Percentiles rank a stretch among this genome's conserved stretches.
These are phyloP conservation scores for Lepidurus arcticus DNA, from an alignment of 1,140 invertebrate species.

Conservation along the genomic window DNA sequence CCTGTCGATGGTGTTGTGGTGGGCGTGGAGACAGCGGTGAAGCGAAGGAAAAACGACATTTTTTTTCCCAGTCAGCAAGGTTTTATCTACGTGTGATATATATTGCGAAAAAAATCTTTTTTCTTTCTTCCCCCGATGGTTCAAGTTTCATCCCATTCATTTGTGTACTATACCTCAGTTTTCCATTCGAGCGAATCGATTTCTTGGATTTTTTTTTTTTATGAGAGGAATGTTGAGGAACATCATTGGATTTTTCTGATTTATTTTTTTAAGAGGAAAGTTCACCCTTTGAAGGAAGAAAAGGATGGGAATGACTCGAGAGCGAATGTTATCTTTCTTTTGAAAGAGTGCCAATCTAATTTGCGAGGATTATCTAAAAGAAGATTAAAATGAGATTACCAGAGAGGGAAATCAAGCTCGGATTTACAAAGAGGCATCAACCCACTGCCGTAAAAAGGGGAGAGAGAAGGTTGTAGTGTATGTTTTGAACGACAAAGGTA, in stretches of 20 bases:
- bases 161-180: constrained; percentile 6
- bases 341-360: not conserved
- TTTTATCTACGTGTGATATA: too few species aligned
- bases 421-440: not conserved
- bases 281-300: not conserved
- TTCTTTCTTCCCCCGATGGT: too few species aligned
- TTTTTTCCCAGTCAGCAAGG: not conserved
- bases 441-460: not conserved
- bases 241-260: too few species aligned
- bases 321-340: not conserved
- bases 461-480: not conserved
- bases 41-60: not conserved
- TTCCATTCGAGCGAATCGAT: not conserved
- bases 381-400: not conserved
- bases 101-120: too few species aligned
- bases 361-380: not conserved
- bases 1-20: not conserved
- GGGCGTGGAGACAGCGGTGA: not conserved
- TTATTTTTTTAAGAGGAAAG: not conserved
- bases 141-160: not conserved
- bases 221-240: too few species aligned
- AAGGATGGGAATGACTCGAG: not conserved
- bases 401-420: too few species aligned
- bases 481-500: not conserved
- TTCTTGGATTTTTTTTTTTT: too few species aligned